These are phyloP conservation scores for Pterocles orientalis DNA, from an alignment of 2,113 vertebrate species.

Conservation along the genomic window DNA sequence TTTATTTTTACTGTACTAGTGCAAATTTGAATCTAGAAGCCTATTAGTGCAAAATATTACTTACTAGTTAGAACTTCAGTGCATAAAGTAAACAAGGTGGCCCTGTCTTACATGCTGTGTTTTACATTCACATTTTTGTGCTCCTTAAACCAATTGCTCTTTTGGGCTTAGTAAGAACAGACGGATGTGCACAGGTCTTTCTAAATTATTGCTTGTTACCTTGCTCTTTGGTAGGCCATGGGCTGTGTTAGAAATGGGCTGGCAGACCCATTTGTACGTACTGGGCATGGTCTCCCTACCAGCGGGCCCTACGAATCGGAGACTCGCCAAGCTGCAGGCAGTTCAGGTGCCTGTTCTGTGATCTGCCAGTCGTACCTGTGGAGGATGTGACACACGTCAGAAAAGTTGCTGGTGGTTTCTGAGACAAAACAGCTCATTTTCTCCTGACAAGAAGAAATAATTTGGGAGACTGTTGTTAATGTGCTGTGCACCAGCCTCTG, in stretches of 20 bases:
- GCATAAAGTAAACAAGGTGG: background rate
- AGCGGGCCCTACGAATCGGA: conserved; percentile 85
- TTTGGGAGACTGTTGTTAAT: background rate
- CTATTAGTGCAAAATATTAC: background rate
- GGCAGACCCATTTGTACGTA: conserved; percentile 84
- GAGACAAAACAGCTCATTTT: accelerated
- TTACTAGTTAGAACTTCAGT: background rate
- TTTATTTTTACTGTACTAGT: background rate
- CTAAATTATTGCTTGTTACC: accelerated
- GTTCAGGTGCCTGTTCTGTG: conserved; percentile 70
- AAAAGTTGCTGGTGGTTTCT: background rate
- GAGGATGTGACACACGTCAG: conserved; percentile 89
- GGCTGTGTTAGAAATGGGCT: conserved; percentile 83
- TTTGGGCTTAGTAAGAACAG: background rate
- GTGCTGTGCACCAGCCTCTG: background rate
- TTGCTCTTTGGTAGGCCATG: conserved; percentile 76
- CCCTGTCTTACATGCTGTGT: accelerated
- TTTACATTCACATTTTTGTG: background rate
- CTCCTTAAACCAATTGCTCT: background rate
- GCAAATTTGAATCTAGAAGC: background rate
- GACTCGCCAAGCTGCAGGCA: conserved; percentile 84
- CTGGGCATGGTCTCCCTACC: conserved; percentile 91
- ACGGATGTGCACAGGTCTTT: background rate
- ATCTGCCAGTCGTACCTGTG: conserved; percentile 80
- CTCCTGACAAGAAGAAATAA: background rate